A percentile compares a stretch with the other conserved stretches of the same genome.
These are phyloP conservation scores for Dynastes hyllus DNA, from an alignment of 2,888 invertebrate genomes.

Conservation along the genomic window DNA sequence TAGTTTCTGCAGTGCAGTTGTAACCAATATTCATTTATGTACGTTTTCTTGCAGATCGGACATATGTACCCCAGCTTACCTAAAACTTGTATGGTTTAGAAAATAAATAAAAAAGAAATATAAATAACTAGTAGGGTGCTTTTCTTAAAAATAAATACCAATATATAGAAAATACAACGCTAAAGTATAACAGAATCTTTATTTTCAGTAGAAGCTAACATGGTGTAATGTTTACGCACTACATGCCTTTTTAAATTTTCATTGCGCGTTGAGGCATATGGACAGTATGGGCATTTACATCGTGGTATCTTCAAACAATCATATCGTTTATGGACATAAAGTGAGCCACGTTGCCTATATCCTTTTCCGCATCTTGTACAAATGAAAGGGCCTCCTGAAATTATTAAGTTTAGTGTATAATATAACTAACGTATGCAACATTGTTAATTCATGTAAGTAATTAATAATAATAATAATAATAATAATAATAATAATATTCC, in stretches of 20 bases:
- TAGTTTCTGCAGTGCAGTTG: too few species aligned
- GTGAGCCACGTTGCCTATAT: constrained; percentile 38
- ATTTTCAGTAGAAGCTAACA: not conserved
- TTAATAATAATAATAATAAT: not conserved
- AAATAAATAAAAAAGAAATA: too few species aligned
- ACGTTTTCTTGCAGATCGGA: too few species aligned
- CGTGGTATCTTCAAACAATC: constrained; percentile 25
- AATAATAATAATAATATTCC: not conserved
- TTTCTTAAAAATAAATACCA: too few species aligned
- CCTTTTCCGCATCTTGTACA: constrained; percentile 41
- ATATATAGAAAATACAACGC: too few species aligned
- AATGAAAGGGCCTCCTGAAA: constrained; percentile 28
- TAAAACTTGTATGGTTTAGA: too few species aligned
- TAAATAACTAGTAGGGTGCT: too few species aligned
- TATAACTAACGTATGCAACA: not conserved
- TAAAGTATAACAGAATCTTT: constrained; percentile 2
- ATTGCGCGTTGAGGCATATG: constrained; percentile 22
- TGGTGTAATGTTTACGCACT: not conserved
- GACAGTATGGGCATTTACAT: constrained; percentile 14
- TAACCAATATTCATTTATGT: too few species aligned
- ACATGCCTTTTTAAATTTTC: constrained; percentile 36
- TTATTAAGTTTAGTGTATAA: constrained; percentile 31
- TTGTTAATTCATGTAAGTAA: not conserved
- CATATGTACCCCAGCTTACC: too few species aligned
- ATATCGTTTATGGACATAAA: constrained; percentile 32